phyloP scores from a whole-genome alignment of 2,113 vertebrate species.

The Notarius lentiginosus region DNA sequence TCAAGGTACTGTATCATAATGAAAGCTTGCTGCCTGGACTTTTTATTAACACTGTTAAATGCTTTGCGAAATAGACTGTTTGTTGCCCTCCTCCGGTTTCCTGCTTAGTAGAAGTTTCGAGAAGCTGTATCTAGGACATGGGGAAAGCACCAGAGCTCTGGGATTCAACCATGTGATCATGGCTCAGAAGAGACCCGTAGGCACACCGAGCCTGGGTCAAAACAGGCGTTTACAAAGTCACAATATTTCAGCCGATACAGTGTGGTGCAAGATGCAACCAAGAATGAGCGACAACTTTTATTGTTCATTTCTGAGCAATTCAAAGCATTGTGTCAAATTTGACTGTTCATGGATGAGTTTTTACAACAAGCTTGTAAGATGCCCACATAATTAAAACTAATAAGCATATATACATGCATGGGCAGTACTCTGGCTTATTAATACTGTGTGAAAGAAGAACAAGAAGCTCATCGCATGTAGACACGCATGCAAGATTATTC shows the following conservation, averaged over 20 bases:
- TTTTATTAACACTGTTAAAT: background rate
- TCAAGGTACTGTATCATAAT: too few relatives aligned
- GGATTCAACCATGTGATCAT: slow-evolving; percentile 27
- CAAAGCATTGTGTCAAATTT: background rate
- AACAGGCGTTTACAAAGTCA: slow-evolving; percentile 36
- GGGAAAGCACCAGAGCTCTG: slow-evolving; percentile 24
- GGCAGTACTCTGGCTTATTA: background rate
- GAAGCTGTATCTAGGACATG: slow-evolving; percentile 45
- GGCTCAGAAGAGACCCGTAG: slow-evolving; percentile 4
- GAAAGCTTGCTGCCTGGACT: background rate
- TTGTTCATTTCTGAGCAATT: slow-evolving; percentile 9
- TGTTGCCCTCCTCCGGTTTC: background rate
- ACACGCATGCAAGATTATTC: background rate
- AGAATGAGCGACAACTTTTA: background rate
- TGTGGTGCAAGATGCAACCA: background rate
- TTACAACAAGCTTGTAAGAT: background rate
- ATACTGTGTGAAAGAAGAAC: background rate
- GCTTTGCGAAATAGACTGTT: background rate
- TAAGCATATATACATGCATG: background rate
- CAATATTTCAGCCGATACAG: slow-evolving; percentile 10
- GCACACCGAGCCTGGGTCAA: slow-evolving; percentile 34
- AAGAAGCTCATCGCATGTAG: background rate
- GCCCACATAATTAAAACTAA: background rate
- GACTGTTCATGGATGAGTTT: background rate
- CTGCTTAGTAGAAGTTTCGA: slow-evolving; percentile 29